phyloP scores from a whole-genome alignment of 2,113 vertebrate species.

The Phrynocephalus versicolor region DNA sequence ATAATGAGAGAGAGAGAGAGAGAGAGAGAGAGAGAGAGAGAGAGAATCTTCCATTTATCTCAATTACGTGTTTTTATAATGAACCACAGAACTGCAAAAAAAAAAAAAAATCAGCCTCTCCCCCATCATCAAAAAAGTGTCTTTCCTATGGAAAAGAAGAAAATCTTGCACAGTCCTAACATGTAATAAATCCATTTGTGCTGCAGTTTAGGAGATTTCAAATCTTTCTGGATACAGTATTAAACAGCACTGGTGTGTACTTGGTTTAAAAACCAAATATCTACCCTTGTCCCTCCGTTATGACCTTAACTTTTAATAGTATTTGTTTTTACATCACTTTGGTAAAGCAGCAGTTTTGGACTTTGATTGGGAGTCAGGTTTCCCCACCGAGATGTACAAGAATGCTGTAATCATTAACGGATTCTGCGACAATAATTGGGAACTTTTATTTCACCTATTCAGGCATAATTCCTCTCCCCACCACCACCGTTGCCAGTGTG shows the following conservation, averaged over 20 bases:
- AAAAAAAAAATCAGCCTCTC: not conserved
- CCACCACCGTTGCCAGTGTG: not conserved
- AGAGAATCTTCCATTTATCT: not conserved
- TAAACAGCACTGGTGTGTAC: not conserved
- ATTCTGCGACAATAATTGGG: slow-evolving; percentile 6
- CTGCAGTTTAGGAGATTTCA: not conserved
- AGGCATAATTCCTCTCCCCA: slow-evolving; percentile 1
- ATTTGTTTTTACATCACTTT: not conserved
- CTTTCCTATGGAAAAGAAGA: slow-evolving; percentile 2
- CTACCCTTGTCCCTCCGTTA: not conserved
- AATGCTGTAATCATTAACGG: slow-evolving; percentile 9
- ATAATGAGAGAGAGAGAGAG: not conserved
- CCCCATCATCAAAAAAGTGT: not conserved
- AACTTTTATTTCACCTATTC: slow-evolving; percentile 43
- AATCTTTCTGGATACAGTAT: not conserved
- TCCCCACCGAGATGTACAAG: not conserved
- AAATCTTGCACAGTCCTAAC: not conserved
- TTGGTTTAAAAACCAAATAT: not conserved
- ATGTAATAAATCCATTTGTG: not conserved
- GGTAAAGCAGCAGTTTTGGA: not conserved
- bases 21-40: not conserved
- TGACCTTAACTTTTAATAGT: not conserved
- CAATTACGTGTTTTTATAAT: not conserved
- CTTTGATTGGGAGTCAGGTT: not conserved
- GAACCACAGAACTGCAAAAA: too few relatives aligned